Base-by-base conservation (phyloP, 2,113 vertebrate genomes). In the Saimiri boliviensis region DNA sequence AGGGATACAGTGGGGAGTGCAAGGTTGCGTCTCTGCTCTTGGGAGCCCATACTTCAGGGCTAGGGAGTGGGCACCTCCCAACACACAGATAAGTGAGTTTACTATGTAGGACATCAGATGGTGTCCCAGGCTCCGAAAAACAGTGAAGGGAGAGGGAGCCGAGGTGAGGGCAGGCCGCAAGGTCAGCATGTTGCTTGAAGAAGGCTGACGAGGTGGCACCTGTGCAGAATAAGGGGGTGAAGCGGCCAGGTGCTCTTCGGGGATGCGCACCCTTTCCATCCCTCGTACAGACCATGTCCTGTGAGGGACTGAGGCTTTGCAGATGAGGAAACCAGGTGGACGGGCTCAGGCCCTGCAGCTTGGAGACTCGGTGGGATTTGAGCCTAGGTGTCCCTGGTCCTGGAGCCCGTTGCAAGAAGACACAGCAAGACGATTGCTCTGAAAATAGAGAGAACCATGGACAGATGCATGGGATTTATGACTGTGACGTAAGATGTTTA, bases 1-100 rank as follows among this genome's bases (percentile, higher is more conserved):
- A 5, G 23, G 74, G 27, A 30, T 2, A 0, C 5, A 30, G 40
- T 0, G 0, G 11, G 25, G 14, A 5, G 2, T 11, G 11, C 47
- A 35, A 54, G n/a, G 0, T 4, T 17, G 32, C 0, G 8, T 30
- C 12, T 23, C 35, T 27, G 30, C 3, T 17, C 40, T 66, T 6
- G 0, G 13, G 47, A 73, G 70, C 32, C n/a, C 23, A 13, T 14
- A 1, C 60, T 3, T 16, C 0, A 0, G 19, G 58, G 71, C 4
- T 4, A 5, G 6, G 19, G 27, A 63, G 3, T 1, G 4, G 77
- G 9, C 0, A 14, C 27, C 37, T n/a, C 11, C 23, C 54, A 21
- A 0, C 0, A 27, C 25, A 12, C 70, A 81, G 66, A 91, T 4
- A 5, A 23, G 74, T 25, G 3, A 13, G 42, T 17, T 30, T 21